Percentiles rank a stretch among this genome's conserved stretches.
phyloP scores from a whole-genome alignment of 2,888 invertebrate species.

The Dugesia japonica region DNA sequence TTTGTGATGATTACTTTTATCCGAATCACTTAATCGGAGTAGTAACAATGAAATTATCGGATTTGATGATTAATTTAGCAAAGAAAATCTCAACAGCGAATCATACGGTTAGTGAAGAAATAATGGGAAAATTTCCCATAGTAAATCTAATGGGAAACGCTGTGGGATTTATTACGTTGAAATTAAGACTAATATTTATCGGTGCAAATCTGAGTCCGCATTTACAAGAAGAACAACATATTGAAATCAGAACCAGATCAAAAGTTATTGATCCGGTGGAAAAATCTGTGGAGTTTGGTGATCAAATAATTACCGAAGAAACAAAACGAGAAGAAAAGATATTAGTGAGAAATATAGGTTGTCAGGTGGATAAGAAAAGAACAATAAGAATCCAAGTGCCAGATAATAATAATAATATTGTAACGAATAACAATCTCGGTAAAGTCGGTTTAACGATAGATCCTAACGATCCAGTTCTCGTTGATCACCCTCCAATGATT shows the following conservation, averaged over 20 bases:
- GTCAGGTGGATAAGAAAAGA: neutral
- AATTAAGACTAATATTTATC: neutral
- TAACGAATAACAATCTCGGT: neutral
- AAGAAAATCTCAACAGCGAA: neutral
- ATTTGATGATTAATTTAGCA: neutral
- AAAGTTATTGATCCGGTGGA: neutral
- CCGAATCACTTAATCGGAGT: conserved; percentile 12
- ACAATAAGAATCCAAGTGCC: neutral
- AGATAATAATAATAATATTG: neutral
- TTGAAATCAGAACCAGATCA: neutral
- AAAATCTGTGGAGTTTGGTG: neutral
- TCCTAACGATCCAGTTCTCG: neutral
- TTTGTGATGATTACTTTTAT: neutral
- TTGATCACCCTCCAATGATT: neutral
- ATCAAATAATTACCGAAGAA: neutral
- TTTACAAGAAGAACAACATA: neutral
- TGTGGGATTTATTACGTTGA: too few species aligned
- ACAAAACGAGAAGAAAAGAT: neutral
- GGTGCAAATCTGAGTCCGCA: neutral
- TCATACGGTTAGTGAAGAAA: neutral
- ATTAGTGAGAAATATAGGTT: neutral
- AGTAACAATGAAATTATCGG: neutral
- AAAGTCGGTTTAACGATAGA: conserved; percentile 3
- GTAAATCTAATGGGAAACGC: neutral
- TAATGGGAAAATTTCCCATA: neutral